phyloP scores from a whole-genome alignment of 2,888 invertebrate species.

The Drosophila lutescens region DNA sequence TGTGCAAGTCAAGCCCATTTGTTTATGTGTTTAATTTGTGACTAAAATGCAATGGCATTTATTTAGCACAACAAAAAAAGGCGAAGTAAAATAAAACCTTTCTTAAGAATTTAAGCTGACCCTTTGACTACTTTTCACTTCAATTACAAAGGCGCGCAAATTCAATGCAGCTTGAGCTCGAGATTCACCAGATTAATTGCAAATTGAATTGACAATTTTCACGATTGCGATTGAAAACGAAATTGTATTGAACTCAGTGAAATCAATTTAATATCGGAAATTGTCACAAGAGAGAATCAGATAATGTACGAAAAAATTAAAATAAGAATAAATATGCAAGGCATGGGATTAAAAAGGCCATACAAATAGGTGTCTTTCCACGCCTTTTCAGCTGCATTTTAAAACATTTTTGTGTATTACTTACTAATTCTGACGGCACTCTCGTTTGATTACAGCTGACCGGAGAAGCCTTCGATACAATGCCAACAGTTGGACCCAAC shows the following conservation, averaged over 20 bases:
- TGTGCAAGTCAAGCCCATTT: too few species aligned
- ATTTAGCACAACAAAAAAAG: background rate
- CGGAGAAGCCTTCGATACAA: constrained; percentile 26
- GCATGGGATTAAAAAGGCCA: background rate
- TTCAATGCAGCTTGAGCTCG: background rate
- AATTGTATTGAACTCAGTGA: background rate
- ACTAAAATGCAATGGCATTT: background rate
- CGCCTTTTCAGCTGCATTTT: too few species aligned
- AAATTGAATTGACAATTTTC: constrained; percentile 4
- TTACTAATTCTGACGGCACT: constrained; percentile 1
- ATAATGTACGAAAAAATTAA: background rate
- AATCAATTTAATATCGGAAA: constrained; percentile 7
- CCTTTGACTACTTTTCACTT: background rate
- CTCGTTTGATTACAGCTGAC: constrained; percentile 22
- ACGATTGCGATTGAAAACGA: background rate
- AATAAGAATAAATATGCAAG: background rate
- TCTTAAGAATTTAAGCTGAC: background rate
- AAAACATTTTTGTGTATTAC: background rate
- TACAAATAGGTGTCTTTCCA: background rate
- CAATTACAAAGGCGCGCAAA: background rate
- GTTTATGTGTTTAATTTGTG: background rate
- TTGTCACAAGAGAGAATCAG: background rate
- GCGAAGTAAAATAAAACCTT: background rate
- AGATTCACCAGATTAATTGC: background rate
- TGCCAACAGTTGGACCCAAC: constrained; percentile 26